These are phyloP conservation scores for Cepaea nemoralis DNA, from an alignment of 1,140 invertebrate genomes.

Conservation along the genomic window DNA sequence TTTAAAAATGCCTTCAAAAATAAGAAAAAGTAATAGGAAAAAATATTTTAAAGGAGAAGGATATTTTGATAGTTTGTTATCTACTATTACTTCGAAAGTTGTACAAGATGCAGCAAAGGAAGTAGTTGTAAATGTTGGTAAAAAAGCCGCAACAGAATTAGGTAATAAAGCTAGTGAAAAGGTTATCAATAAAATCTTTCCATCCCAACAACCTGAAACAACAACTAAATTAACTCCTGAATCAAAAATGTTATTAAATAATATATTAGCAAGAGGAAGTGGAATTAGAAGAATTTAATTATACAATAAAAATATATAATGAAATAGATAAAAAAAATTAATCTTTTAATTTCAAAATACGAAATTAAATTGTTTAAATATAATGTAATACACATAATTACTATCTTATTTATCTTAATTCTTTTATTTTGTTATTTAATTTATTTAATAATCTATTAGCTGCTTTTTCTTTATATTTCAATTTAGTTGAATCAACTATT, in stretches of 20 bases:
- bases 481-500: too few species aligned
- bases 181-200: not conserved
- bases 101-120: not conserved
- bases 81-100: not conserved
- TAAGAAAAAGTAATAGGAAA: not conserved
- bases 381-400: not conserved
- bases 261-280: not conserved
- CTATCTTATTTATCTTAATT: not conserved
- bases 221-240: not conserved
- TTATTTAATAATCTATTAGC: not conserved
- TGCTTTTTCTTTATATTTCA: not conserved
- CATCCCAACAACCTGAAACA: not conserved
- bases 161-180: not conserved
- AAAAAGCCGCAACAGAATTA: not conserved
- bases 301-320: not conserved
- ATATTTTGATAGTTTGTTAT: not conserved
- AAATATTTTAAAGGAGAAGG: not conserved
- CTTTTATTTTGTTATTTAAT: not conserved
- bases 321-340: not conserved
- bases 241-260: constrained; percentile 11
- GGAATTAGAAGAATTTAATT: not conserved
- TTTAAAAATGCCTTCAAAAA: not conserved
- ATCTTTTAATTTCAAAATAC: not conserved
- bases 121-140: not conserved
- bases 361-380: not conserved